Evolutionary conservation across 2,797 vertebrate genomes (phyloP), one percentile per base, ranked within the genome.

Genomic region (Sebastes nivosus): DNA sequence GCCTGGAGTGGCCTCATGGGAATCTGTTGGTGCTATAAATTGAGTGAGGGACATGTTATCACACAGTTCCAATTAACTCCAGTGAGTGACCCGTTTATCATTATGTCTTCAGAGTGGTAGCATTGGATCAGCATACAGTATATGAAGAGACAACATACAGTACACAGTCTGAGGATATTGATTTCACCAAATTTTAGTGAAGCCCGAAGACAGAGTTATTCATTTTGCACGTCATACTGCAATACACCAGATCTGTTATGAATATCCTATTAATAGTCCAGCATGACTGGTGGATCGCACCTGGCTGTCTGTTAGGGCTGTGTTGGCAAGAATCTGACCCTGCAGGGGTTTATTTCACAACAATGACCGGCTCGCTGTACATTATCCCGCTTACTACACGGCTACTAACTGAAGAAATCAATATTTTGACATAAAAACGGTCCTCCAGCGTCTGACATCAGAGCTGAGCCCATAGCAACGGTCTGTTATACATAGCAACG

Each of bases 31-130:
- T 57, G 55, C 63, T 66, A 67, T 77, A 77, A 79, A 80, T 79
- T 64, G 76, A 38, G 59, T 13, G 66, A 77, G 30, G 42, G 63
- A 38, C 66, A 63, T 55, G 65, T 68, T 42, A 80, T 78, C 79
- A 58, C 59, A 59, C 50, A 32, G 36, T 77, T 73, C 69, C 55
- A 79, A 83, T 75, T 75, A 85, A 78, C 75, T 81, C 69, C 38
- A 32, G 65, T 30, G 61, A 82, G 85, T 64, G 32, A 79, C 75
- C 66, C 67, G 58, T 83, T 75, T 67, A 81, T 67, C 42, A 81
- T 61, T 34, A 57, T 71, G 46, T 71, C 65, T 66, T 52, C 60
- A 30, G 27, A 20, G 73, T 42, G 30, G 67, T 13, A 59, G 34
- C 2, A 38, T 55, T 32, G 57, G 46, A 75, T 50, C n/a, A n/a